Base-by-base conservation (phyloP, 2,797 vertebrate genomes). In the Champsocephalus esox region DNA sequence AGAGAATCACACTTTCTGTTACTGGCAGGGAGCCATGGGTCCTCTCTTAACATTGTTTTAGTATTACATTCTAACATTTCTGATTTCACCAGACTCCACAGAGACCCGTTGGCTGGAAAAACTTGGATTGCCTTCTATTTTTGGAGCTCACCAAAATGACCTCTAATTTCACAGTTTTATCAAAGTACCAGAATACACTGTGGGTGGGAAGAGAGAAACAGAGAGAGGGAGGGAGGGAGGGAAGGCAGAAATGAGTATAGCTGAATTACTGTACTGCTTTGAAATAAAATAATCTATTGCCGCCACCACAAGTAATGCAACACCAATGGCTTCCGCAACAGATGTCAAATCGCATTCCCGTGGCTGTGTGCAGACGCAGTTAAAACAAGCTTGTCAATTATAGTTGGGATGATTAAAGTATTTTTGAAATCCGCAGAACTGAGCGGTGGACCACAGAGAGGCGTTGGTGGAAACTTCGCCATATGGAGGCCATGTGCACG, bases 121-220 rank as follows among this genome's bases (percentile, higher is more conserved):
- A 89, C 87, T 90, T 65, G 85, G 87, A 90, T 90, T 89, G 88
- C 81, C 83, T 87, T 88, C 91, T 94, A 93, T 92, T 92, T 93
- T 86, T 85, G 80, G 86, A 82, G 56, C 80, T 54, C 68, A 12
- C 63, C 73, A 85, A 87, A 90, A 88, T 89, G 89, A 92, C 91
- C 89, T 92, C 82, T 92, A 92, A 93, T 91, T 92, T 88, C 83
- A 75, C 77, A 51, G 84, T 90, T 89, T 86, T 84, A 88, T 87
- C 84, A 84, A 78, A 81, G 82, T 8, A 70, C 34, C 58, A 66
- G 79, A 82, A 81, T 69, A 67, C 34, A 63, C 50, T 54, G 73
- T 52, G 38, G 65, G 68, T 2, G 13, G 68, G 45, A 21, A 64
- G 63, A 73, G 70, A 12, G 63, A 34, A n/a, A 2, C 24, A 52